Conservation (phyloP, 1,140 invertebrate genomes). For the Euschistus heros region DNA sequence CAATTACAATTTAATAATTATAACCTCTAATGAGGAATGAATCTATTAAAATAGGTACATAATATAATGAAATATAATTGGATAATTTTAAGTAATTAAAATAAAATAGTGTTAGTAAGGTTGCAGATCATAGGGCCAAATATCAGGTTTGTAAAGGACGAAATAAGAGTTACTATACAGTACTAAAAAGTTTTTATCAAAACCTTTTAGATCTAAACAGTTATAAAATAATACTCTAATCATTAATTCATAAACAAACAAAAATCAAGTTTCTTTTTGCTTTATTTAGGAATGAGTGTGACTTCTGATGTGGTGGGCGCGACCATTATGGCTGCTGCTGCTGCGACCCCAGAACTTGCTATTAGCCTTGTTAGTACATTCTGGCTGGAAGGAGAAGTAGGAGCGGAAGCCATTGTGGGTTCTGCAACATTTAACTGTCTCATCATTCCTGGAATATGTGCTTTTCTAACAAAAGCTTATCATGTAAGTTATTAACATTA, state of each 20-base stretch:
- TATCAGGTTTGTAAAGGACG: not conserved
- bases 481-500: not conserved
- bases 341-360: slow-evolving; percentile 7
- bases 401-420: slow-evolving; percentile 5
- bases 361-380: slow-evolving; percentile 7
- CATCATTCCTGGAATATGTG: slow-evolving; percentile 1
- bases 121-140: not conserved
- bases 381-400: not conserved
- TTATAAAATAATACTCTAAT: not conserved
- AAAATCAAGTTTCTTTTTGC: too few species aligned
- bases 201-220: not conserved
- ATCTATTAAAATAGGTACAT: too few species aligned
- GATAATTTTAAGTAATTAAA: too few species aligned
- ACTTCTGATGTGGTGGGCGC: slow-evolving; percentile 2
- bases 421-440: slow-evolving; percentile 16
- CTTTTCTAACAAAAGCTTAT: not conserved
- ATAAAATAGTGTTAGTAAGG: too few species aligned
- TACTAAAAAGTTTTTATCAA: not conserved
- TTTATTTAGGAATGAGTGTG: not conserved
- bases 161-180: not conserved
- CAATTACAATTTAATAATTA: too few species aligned
- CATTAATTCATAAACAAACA: not conserved
- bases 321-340: slow-evolving; percentile 1
- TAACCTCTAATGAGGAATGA: too few species aligned
- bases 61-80: too few species aligned